Base-by-base conservation (phyloP, 2,797 vertebrate species). In the Microctenopoma steveboyesi region DNA sequence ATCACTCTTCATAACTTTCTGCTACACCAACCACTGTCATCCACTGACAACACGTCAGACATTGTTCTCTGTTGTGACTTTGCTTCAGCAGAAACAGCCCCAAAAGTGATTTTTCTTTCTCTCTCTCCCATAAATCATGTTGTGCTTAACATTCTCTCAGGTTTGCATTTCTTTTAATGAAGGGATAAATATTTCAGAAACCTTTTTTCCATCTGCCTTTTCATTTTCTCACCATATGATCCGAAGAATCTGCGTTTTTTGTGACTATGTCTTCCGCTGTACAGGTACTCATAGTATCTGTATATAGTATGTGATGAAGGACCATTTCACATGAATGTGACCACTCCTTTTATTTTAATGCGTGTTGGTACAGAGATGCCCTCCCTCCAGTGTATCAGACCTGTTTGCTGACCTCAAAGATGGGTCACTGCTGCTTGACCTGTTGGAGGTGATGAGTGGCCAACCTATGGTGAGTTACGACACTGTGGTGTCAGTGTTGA, bases 391-490 rank as follows among this genome's bases (percentile, higher is more conserved):
- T 63, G 81, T 98, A 85, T 93, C 93, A 4, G 96, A 98, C 85
- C 87, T 98, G 12, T 98, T 96, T 80, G 82, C 82, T 39, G 97
- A 98, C 73, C 88, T 98, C 58, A 89, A 88, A 66, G 91, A 96
- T 77, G 97, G 97, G 9, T 93, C 94, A 7, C 84, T 88, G 43
- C 94, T 98, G 75, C 91, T 98, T 60, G 95, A 98, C 88, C 92
- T 98, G 50, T 64, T 98, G 80, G 97, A 98, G 91, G 95, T 96
- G 40, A 94, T 98, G 88, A 96, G 95, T 2, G 95, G 95, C 64
- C 94, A 96, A 81, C 87, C 88, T 7, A 80, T 98, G 95, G 96
- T 98, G 93, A 96, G 95, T 74, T 51, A 13, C 40, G 42, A 10
- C 47, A n/a, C 2, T n/a, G 15, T 42, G 28, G 50, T n/a, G 9